These are phyloP conservation scores for Sinotaia quadrata DNA, from an alignment of 2,888 invertebrate species.

Conservation along the genomic window DNA sequence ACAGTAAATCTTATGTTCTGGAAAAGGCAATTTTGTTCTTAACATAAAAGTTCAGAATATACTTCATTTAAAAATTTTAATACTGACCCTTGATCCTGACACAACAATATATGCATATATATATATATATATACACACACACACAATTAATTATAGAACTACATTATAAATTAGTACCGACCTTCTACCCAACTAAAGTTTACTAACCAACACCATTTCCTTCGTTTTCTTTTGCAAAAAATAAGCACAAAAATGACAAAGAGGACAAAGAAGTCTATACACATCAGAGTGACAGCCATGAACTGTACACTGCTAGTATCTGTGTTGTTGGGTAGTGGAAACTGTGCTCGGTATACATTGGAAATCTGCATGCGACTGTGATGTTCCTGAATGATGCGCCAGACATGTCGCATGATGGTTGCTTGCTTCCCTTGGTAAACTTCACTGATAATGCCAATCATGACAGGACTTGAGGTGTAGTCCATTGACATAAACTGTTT, in stretches of 20 bases:
- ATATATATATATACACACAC: no score
- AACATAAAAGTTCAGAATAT: no score
- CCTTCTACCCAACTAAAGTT: no score
- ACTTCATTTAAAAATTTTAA: no score
- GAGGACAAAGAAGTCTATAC: slow-evolving; percentile 33
- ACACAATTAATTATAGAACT: no score
- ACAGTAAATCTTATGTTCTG: no score
- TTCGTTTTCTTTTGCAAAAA: slow-evolving; percentile 33
- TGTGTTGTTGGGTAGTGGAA: slow-evolving; percentile 13
- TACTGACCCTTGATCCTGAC: no score
- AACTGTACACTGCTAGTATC: slow-evolving; percentile 32
- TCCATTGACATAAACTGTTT: slow-evolving; percentile 34
- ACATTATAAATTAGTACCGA: no score
- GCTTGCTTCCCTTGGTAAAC: slow-evolving; percentile 37
- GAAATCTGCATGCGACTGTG: slow-evolving; percentile 34
- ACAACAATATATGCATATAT: no score
- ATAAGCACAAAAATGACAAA: slow-evolving; percentile 31
- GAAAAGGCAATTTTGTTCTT: no score
- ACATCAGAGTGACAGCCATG: slow-evolving; percentile 33
- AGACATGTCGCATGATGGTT: slow-evolving; percentile 37
- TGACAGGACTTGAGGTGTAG: slow-evolving; percentile 33
- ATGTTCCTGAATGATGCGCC: slow-evolving; percentile 39
- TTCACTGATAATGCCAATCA: slow-evolving; percentile 38
- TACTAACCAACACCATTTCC: no score
- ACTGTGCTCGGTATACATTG: slow-evolving; percentile 31